Evolutionary conservation across 2,113 vertebrate genomes (phyloP).

Genomic region (Ibidorhyncha struthersii): DNA sequence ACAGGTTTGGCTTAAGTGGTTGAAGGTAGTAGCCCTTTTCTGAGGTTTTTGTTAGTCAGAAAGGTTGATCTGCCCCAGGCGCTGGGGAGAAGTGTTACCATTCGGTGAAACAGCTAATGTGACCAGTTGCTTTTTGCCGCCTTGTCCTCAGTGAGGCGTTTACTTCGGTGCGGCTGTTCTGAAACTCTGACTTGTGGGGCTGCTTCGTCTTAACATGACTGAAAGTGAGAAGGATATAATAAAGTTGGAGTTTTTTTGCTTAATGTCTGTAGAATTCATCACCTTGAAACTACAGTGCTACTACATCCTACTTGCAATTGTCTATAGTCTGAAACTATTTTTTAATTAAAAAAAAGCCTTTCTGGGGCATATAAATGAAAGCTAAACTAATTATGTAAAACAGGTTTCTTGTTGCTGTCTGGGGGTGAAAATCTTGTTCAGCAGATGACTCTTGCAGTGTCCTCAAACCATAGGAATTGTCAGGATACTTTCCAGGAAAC

Average conservation of each 20-base stretch:
- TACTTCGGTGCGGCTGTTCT: not conserved
- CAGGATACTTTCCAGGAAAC: not conserved
- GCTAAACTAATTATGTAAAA: not conserved
- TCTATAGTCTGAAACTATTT: accelerated
- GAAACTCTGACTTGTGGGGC: no score
- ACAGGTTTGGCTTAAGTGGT: accelerated
- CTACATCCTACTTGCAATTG: accelerated
- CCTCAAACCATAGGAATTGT: not conserved
- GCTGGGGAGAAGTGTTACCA: accelerated
- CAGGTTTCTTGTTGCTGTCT: not conserved
- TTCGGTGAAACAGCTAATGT: accelerated
- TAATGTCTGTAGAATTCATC: not conserved
- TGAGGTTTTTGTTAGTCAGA: not conserved
- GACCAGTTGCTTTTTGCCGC: accelerated
- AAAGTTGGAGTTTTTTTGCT: accelerated
- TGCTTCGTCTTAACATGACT: accelerated
- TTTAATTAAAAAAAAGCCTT: not conserved
- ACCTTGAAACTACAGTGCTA: not conserved
- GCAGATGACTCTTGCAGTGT: not conserved
- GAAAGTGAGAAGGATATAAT: not conserved
- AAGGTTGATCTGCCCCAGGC: accelerated
- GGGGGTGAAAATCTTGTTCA: no score
- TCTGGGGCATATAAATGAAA: not conserved
- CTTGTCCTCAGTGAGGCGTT: not conserved
- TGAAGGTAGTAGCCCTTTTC: accelerated